Evolutionary conservation across 1,140 invertebrate genomes (phyloP), one percentile per base, ranked within the genome.

Genomic region (Drosophila punjabiensis): DNA sequence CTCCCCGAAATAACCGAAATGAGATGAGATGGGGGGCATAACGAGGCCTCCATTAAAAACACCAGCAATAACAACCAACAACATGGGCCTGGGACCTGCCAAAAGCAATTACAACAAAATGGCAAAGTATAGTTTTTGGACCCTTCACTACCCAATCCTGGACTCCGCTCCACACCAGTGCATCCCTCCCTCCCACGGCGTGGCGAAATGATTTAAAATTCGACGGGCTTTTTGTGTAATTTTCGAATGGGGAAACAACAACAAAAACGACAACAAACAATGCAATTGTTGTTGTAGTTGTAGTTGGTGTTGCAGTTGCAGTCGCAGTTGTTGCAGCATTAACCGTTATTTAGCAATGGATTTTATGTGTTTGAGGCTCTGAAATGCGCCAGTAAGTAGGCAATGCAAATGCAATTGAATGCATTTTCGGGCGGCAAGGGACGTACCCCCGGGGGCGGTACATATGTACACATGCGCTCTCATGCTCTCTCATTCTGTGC

Each of bases 71-170:
- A 66, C 59, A 75, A 33, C 47, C 45, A 56, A 47, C n/a, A 59
- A 43, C 50, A 32, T 47, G 33, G 53, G 35, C 35, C 65, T 68
- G 39, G 50, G 30, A 74, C 28, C 63, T 76, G 70, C 66, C 70
- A 76, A 74, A 60, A 59, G 65, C 76, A 77, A 83, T 69, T 87
- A 87, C 79, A 82, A 82, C 83, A 87, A 87, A 86, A 82, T 79
- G 66, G 69, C 79, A 76, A 82, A 87, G 79, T 82, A 81, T 62
- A n/a, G 14, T 52, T 58, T 50, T 18, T 16, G 18, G 30, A 0
- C 11, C 10, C 50, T 1, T 48, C 41, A 60, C 30, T 14, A 20
- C 28, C 11, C 5, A 24, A 32, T n/a, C 32, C 60, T 16, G 37
- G 11, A 35, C 33, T 35, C 4, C 7, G 1, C 33, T 14, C 37